Percentiles rank a stretch among this genome's conserved stretches.
Conservation (phyloP, 2,113 vertebrate species). For the Progne subis region DNA sequence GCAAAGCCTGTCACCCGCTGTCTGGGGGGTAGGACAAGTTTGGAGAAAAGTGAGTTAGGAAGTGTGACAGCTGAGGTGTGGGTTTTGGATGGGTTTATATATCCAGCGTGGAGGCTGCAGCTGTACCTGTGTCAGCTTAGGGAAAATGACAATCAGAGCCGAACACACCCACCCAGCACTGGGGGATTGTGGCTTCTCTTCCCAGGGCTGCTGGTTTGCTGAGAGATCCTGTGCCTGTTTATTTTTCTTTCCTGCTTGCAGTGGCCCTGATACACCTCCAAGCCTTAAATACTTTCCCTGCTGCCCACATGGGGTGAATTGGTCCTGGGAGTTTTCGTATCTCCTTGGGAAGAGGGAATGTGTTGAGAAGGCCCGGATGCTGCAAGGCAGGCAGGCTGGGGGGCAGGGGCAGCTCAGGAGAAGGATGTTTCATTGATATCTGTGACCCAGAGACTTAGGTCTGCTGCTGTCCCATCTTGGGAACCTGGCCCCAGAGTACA, state of each 20-base stretch:
- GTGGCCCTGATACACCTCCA: constrained; percentile 44
- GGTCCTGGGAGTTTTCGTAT: neutral
- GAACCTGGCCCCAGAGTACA: neutral
- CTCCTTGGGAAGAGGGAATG: neutral
- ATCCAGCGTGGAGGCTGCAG: neutral
- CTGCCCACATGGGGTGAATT: neutral
- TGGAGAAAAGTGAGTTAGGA: neutral
- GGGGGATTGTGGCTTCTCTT: neutral
- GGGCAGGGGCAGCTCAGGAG: neutral
- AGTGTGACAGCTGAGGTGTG: neutral
- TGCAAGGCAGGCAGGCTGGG: neutral
- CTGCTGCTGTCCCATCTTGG: neutral
- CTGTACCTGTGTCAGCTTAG: neutral
- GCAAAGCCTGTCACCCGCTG: neutral
- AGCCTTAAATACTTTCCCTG: constrained; percentile 40
- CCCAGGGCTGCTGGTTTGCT: neutral
- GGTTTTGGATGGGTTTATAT: neutral
- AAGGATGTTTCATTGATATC: neutral
- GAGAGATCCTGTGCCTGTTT: constrained; percentile 22
- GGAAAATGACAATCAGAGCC: neutral
- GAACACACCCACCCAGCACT: neutral
- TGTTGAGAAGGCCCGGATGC: neutral
- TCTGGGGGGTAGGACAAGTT: neutral
- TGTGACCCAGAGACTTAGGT: neutral
- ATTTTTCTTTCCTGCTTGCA: constrained; percentile 36